A percentile compares a stretch with the other conserved stretches of the same genome.
phyloP scores from a whole-genome alignment of 2,113 vertebrate species.

The Anseranas semipalmata region DNA sequence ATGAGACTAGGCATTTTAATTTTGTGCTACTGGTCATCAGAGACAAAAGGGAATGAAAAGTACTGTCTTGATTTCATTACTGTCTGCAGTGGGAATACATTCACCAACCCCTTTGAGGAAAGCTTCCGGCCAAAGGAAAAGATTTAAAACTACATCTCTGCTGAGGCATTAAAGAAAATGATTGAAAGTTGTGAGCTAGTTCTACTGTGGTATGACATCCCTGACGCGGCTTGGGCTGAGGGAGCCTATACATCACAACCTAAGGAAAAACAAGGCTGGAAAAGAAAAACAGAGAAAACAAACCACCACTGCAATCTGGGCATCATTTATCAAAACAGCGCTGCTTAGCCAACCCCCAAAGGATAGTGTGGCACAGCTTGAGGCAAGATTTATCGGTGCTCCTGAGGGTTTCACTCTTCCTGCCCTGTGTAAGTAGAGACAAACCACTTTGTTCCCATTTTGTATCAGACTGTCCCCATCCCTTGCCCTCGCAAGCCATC shows the following conservation, averaged over 20 bases:
- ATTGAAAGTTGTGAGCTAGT: background rate
- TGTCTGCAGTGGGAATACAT: background rate
- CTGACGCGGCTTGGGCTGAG: background rate
- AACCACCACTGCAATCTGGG: background rate
- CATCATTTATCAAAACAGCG: background rate
- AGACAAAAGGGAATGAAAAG: background rate
- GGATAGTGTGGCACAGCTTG: background rate
- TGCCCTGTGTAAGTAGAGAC: background rate
- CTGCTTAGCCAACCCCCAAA: background rate
- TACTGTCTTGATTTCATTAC: background rate
- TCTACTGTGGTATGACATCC: background rate
- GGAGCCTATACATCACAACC: background rate
- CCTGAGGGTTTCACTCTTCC: background rate
- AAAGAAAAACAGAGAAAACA: background rate
- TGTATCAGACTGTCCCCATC: background rate
- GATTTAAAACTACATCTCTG: background rate
- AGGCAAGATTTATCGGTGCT: background rate
- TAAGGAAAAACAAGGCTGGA: background rate
- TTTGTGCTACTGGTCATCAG: background rate
- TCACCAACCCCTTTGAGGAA: background rate
- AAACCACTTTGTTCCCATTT: background rate
- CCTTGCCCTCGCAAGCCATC: background rate
- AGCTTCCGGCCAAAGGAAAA: background rate
- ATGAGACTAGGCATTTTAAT: background rate
- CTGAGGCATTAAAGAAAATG: background rate